phyloP scores from a whole-genome alignment of 2,113 vertebrate species.

The mouse (Mus musculus) region GRCm39 chr11:12336001-12336500 shows the following conservation, averaged over 20 bases:
- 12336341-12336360: too few species aligned
- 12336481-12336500: too few species aligned
- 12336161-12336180: accelerated
- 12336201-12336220: too few species aligned
- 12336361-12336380: accelerated
- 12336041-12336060: not conserved
- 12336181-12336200: accelerated
- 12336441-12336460: not conserved
- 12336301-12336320: not conserved
- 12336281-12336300: accelerated
- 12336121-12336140: not conserved
- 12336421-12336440: not conserved
- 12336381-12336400: too few species aligned
- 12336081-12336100: accelerated
- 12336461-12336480: accelerated
- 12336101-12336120: not conserved
- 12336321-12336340: accelerated
- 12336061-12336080: too few species aligned
- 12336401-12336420: accelerated
- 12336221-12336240: accelerated
- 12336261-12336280: not conserved
- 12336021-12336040: not conserved
- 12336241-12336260: not conserved
- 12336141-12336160: not conserved
- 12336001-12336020: not conserved